Percentiles rank a stretch among this genome's conserved stretches.
phyloP scores from a whole-genome alignment of 2,797 vertebrate genomes.

The Pristis pectinata region DNA sequence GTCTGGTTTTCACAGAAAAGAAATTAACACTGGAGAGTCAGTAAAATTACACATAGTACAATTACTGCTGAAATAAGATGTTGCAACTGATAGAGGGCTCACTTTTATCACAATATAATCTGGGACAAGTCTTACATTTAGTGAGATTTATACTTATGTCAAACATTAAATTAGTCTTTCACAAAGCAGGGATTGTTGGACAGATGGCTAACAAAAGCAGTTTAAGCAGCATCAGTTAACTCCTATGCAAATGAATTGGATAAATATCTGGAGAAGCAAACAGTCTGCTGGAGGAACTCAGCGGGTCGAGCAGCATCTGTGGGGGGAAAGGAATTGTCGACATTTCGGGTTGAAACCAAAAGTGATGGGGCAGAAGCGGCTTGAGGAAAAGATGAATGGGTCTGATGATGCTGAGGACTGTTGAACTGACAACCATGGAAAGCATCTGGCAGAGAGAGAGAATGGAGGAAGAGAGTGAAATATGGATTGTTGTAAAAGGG shows the following conservation, averaged over 20 bases:
- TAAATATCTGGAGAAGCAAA: background rate
- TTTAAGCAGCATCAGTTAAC: constrained; percentile 1
- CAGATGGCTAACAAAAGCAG: background rate
- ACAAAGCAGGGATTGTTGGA: background rate
- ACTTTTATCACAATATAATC: background rate
- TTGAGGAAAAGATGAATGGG: background rate
- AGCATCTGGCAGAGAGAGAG: background rate
- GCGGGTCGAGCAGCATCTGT: too few relatives aligned
- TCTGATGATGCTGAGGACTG: background rate
- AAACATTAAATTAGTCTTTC: background rate
- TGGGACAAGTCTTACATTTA: background rate
- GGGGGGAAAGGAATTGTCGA: too few relatives aligned
- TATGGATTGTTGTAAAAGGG: background rate
- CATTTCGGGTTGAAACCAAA: background rate
- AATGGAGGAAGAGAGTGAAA: background rate
- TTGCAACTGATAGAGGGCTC: background rate
- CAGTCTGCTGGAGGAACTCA: too few relatives aligned
- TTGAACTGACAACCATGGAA: background rate
- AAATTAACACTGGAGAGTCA: background rate
- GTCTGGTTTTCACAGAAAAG: background rate
- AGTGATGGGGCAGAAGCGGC: background rate
- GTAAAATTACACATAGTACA: background rate
- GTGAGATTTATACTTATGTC: constrained; percentile 1
- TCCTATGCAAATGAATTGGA: background rate
- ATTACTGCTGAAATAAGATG: background rate